phyloP scores from a whole-genome alignment of 2,797 vertebrate species.

The Poeciliopsis infans region DNA sequence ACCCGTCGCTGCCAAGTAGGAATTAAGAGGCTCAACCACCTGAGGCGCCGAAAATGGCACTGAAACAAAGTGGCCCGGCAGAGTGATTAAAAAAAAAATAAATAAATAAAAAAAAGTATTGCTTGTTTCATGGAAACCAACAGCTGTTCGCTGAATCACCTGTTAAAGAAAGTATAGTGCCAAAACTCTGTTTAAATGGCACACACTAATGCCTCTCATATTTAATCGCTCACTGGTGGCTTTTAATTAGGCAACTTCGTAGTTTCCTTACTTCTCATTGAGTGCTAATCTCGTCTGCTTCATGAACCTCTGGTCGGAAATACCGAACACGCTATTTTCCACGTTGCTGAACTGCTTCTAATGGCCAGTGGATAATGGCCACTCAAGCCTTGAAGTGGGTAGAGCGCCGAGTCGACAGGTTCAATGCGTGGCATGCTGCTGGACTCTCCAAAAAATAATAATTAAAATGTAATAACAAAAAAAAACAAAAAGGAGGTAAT shows the following conservation, averaged over 20 bases:
- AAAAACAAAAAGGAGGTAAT: not conserved
- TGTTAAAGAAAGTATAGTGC: slow-evolving; percentile 74
- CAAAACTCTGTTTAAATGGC: slow-evolving; percentile 71
- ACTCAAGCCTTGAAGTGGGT: slow-evolving; percentile 42
- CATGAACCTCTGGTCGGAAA: slow-evolving; percentile 69
- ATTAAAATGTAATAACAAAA: not conserved
- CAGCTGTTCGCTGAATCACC: slow-evolving; percentile 82
- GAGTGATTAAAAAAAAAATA: slow-evolving; percentile 20
- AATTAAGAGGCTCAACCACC: slow-evolving; percentile 44
- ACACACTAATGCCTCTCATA: slow-evolving; percentile 69
- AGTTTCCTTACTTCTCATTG: slow-evolving; percentile 65
- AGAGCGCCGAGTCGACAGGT: slow-evolving; percentile 47
- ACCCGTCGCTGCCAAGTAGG: slow-evolving; percentile 46
- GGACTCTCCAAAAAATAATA: slow-evolving; percentile 19
- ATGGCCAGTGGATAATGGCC: slow-evolving; percentile 71
- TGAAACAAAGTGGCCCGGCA: slow-evolving; percentile 62
- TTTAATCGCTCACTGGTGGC: slow-evolving; percentile 72
- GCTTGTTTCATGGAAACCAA: slow-evolving; percentile 61
- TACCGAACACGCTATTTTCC: slow-evolving; percentile 73
- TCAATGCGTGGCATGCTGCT: slow-evolving; percentile 27
- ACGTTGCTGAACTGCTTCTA: slow-evolving; percentile 75
- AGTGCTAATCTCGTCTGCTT: slow-evolving; percentile 68
- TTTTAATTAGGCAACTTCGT: slow-evolving; percentile 78
- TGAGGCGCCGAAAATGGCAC: slow-evolving; percentile 56
- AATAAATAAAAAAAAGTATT: slow-evolving; percentile 4